Evolutionary conservation across 2,113 vertebrate species (phyloP), one percentile per base, ranked within the genome.

Genomic region (Larimichthys crocea): DNA sequence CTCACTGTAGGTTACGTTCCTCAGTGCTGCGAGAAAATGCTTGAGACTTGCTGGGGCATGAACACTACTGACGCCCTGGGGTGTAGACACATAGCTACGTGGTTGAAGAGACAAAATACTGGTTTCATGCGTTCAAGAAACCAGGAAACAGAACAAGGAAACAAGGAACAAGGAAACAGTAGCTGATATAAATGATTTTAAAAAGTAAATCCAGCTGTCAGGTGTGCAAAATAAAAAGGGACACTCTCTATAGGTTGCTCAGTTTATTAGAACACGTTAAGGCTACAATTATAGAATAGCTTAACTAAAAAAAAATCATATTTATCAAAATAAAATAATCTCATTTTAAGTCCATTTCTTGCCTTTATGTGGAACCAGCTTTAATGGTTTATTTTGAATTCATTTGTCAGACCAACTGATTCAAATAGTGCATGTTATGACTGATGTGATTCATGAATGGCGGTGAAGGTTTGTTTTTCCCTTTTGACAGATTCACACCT

Each of bases 21-120:
- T 10, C 50, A 3, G 46, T 11, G 29, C 46, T n/a, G 10, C 14
- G 22, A 17, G n/a, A 1, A 66, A 44, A 15, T 46, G 6, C 69
- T 17, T 44, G 24, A 56, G 72, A 56, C 90, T 17, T 91, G 91
- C 79, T 74, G 77, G 79, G 80, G 74, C 91, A 69, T 24, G 88
- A 68, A 12, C 10, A 2, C 19, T 44, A 19, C 31, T 35, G 49
- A 42, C 35, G 5, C 73, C 20, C 3, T 2, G 19, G 24, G 56
- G 71, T 17, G 60, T 15, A 46, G n/a, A 75, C 17, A 40, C 77
- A n/a, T 35, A 50, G 1, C 11, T 74, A 16, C 4, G 75, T 20
- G 62, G 10, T 26, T 57, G 19, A 3, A 35, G n/a, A 60, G 61
- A 55, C 19, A 24, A 5, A 1, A 11, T 0, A 42, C 20, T 0